Percentiles rank a stretch among this genome's conserved stretches.
Evolutionary conservation across 2,113 vertebrate genomes (phyloP).

Genomic region (Sterrhoptilus dennistouni): DNA sequence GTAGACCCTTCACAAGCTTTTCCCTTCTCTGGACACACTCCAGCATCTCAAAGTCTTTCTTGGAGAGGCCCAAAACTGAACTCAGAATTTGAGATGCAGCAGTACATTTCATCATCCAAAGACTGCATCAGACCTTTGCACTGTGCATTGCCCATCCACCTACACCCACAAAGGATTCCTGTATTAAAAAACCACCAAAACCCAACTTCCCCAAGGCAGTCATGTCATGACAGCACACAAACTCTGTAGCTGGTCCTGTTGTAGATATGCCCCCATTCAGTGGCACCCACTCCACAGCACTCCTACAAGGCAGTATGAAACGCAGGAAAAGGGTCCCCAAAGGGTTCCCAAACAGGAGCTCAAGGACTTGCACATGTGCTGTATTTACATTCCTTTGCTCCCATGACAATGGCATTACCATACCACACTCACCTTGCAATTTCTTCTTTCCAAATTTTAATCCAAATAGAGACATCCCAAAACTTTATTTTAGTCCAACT

Average conservation of each 20-base stretch:
- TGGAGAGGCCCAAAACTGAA: background rate
- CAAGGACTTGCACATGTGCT: accelerated
- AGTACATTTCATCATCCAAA: background rate
- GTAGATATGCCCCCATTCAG: accelerated
- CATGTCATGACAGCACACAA: background rate
- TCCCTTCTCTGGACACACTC: background rate
- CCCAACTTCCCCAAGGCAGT: background rate
- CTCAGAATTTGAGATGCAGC: background rate
- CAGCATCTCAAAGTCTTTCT: background rate
- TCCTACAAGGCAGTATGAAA: background rate
- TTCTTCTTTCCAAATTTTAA: constrained; percentile 67
- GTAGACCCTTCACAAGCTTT: background rate
- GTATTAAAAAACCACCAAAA: background rate
- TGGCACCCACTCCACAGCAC: accelerated
- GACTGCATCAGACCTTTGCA: background rate
- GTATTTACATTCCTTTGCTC: background rate
- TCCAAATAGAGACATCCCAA: constrained; percentile 71
- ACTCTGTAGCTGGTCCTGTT: background rate
- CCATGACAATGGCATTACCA: background rate
- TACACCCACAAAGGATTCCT: background rate
- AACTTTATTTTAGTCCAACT: constrained; percentile 72
- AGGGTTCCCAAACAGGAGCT: background rate
- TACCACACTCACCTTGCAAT: constrained; percentile 68
- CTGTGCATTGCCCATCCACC: background rate
- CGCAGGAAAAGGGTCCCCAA: background rate